Evolutionary conservation across 2,797 vertebrate genomes (phyloP).

Genomic region (Darevskia mixta): DNA sequence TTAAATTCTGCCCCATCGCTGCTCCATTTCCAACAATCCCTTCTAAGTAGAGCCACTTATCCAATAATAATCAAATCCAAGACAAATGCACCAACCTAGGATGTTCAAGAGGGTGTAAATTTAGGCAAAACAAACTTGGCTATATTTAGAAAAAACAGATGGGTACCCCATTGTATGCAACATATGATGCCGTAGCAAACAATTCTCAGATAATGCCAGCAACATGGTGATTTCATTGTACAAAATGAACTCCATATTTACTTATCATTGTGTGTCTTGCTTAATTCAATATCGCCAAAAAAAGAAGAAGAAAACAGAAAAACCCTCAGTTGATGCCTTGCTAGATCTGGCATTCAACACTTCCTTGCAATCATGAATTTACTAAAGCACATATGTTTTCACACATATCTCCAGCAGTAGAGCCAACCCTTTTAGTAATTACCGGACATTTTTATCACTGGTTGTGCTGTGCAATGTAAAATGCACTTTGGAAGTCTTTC

Average conservation of each 20-base stretch:
- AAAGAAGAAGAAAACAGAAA: not conserved
- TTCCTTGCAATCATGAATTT: not conserved
- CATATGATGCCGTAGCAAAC: not conserved
- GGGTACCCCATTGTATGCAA: not conserved
- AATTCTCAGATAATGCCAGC: not conserved
- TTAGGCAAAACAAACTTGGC: not conserved
- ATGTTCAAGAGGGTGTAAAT: slow-evolving; percentile 13
- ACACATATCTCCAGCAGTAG: not conserved
- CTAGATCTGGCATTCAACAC: not conserved
- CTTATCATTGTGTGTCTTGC: not conserved
- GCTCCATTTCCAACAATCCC: not conserved
- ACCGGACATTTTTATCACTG: rapidly evolving
- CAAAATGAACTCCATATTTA: slow-evolving; percentile 12
- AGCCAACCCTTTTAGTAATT: not conserved
- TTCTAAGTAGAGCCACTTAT: slow-evolving; percentile 24
- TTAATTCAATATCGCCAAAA: slow-evolving; percentile 23
- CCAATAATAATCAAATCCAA: not conserved
- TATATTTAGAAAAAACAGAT: slow-evolving; percentile 1
- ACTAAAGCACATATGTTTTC: not conserved
- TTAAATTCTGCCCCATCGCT: not conserved
- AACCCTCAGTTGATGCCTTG: not conserved
- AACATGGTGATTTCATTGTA: not conserved
- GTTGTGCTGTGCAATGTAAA: not conserved
- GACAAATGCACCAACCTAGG: slow-evolving; percentile 9
- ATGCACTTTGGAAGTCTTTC: not conserved